Evolutionary conservation across 2,888 invertebrate genomes (phyloP).

Genomic region (Synergus umbraculus): DNA sequence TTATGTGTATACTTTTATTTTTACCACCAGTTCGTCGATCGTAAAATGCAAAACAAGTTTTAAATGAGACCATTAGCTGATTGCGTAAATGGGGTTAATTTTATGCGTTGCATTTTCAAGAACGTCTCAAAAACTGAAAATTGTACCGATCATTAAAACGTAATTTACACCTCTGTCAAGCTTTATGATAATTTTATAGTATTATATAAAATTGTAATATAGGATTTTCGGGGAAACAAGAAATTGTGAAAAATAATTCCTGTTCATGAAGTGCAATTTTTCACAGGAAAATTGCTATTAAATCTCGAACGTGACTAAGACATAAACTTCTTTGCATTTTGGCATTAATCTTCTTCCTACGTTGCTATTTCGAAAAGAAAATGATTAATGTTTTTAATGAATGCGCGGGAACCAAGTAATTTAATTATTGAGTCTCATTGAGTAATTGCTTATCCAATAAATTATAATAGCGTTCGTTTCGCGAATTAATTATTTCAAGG

Average conservation of each 20-base stretch:
- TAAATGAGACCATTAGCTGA: not conserved
- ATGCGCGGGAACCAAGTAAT: not conserved
- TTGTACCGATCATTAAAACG: not conserved
- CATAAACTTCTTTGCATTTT: constrained; percentile 5
- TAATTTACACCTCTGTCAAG: not conserved
- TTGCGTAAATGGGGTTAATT: constrained; percentile 7
- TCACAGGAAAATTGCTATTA: not conserved
- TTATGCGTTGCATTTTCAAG: not conserved
- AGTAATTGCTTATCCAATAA: constrained; percentile 6
- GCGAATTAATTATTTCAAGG: constrained; percentile 16
- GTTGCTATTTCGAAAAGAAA: not conserved
- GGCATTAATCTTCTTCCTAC: constrained; percentile 8
- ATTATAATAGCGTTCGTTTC: not conserved
- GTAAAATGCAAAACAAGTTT: not conserved
- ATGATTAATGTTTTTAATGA: constrained; percentile 8
- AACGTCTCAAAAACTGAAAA: not conserved
- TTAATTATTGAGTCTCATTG: constrained; percentile 13
- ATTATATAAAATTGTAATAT: not conserved
- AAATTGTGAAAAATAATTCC: too few relatives aligned
- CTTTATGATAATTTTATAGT: too few relatives aligned
- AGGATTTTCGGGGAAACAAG: not conserved
- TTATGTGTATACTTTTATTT: not conserved
- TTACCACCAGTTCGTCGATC: not conserved
- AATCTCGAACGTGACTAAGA: not conserved
- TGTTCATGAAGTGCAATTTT: not conserved